These are phyloP conservation scores for Tridacna gigas DNA, from an alignment of 2,888 invertebrate genomes.

Conservation along the genomic window DNA sequence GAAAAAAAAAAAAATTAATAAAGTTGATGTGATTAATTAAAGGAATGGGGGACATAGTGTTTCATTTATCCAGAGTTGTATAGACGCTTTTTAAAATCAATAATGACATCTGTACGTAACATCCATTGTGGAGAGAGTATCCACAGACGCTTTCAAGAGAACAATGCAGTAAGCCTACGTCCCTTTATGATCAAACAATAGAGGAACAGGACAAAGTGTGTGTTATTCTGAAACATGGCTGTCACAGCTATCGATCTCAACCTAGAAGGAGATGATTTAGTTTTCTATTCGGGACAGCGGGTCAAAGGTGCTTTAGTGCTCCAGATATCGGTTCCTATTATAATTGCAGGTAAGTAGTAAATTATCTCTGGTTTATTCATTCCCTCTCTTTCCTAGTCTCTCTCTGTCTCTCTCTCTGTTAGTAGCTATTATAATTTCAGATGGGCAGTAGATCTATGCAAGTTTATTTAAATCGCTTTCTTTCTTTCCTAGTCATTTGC, in stretches of 20 bases:
- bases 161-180: neutral
- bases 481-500: no score
- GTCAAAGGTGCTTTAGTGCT: slow-evolving; percentile 79
- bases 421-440: no score
- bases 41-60: neutral
- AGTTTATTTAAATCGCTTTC: no score
- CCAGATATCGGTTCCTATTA: slow-evolving; percentile 77
- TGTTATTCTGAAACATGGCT: slow-evolving; percentile 60
- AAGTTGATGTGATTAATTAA: no score
- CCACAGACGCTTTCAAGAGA: neutral
- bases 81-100: slow-evolving; percentile 14
- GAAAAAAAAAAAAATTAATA: no score
- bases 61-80: neutral
- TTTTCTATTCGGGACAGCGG: slow-evolving; percentile 79
- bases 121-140: neutral
- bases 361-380: neutral
- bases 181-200: neutral
- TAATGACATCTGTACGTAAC: slow-evolving; percentile 16
- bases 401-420: no score
- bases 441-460: no score
- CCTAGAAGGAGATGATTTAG: slow-evolving; percentile 78
- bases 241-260: slow-evolving; percentile 76
- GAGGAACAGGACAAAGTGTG: neutral
- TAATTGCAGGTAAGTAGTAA: slow-evolving; percentile 76
- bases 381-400: no score